Percentiles rank a stretch among this genome's conserved stretches.
Evolutionary conservation across 1,140 invertebrate genomes (phyloP).

Genomic region (Anthonomus grandis): DNA sequence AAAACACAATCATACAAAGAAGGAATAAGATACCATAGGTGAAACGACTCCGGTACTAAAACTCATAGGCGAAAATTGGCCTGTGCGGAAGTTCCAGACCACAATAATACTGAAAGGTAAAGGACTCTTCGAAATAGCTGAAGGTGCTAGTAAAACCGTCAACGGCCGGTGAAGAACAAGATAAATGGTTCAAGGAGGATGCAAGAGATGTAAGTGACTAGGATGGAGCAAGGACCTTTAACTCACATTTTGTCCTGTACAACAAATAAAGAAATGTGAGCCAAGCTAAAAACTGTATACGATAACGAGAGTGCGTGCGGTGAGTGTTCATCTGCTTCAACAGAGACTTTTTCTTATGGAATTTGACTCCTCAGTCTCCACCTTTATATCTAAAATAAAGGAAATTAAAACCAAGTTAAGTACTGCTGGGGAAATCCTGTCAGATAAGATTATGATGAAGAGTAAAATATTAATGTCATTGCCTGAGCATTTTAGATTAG

Average conservation of each 20-base stretch:
- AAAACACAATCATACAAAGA: no score
- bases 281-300: conserved; percentile 39
- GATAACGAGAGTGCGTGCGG: conserved; percentile 40
- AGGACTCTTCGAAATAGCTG: conserved; percentile 12
- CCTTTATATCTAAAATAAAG: no score
- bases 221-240: conserved; percentile 29
- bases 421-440: conserved; percentile 37
- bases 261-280: conserved; percentile 39
- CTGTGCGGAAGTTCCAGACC: conserved; percentile 28
- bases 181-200: conserved; percentile 30
- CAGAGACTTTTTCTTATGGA: conserved; percentile 39
- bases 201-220: conserved; percentile 33
- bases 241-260: conserved; percentile 39
- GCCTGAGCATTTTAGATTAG: conserved; percentile 36
- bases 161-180: neutral
- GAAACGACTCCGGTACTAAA: no score
- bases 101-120: conserved; percentile 19
- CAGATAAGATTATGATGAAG: conserved; percentile 38
- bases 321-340: conserved; percentile 33
- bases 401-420: no score
- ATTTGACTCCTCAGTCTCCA: conserved; percentile 27
- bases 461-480: conserved; percentile 43
- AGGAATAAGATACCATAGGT: no score
- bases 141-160: conserved; percentile 7
- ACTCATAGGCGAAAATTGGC: conserved; percentile 7